Conservation (phyloP, 1,140 invertebrate species). For the Pseudoatta argentina region DNA sequence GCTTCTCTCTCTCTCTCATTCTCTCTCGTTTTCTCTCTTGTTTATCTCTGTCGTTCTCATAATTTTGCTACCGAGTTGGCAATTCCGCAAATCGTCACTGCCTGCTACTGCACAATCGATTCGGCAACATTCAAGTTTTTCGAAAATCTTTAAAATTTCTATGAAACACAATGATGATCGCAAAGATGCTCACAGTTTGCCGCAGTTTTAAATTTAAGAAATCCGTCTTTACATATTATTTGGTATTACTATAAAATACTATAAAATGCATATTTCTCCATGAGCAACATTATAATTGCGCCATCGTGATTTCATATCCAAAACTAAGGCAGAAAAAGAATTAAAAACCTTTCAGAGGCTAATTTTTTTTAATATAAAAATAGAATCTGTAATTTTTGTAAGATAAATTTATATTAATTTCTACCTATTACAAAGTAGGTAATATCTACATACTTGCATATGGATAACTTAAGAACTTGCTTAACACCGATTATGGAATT, state of each 20-base stretch:
- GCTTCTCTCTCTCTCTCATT: too few species aligned
- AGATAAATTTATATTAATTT: slow-evolving; percentile 15
- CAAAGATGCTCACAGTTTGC: background rate
- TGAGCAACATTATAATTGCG: background rate
- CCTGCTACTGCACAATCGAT: slow-evolving; percentile 43
- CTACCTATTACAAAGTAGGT: background rate
- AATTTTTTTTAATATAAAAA: background rate
- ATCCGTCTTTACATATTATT: background rate
- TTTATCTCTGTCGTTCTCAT: slow-evolving; percentile 26
- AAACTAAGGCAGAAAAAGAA: background rate
- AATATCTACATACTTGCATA: background rate
- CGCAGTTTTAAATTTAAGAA: slow-evolving; percentile 11
- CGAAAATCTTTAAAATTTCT: slow-evolving; percentile 34
- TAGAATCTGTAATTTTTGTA: background rate
- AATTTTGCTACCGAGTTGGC: slow-evolving; percentile 46
- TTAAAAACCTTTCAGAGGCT: background rate
- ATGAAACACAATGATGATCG: background rate
- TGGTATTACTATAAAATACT: background rate
- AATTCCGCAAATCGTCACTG: slow-evolving; percentile 56
- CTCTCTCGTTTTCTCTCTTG: slow-evolving; percentile 1
- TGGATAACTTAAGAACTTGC: slow-evolving; percentile 31
- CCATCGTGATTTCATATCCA: background rate
- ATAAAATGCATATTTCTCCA: background rate
- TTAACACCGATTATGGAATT: slow-evolving; percentile 48
- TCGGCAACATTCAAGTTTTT: slow-evolving; percentile 27